Conservation (phyloP, 2,888 invertebrate species). For the Gastracanthus pulcherrimus region DNA sequence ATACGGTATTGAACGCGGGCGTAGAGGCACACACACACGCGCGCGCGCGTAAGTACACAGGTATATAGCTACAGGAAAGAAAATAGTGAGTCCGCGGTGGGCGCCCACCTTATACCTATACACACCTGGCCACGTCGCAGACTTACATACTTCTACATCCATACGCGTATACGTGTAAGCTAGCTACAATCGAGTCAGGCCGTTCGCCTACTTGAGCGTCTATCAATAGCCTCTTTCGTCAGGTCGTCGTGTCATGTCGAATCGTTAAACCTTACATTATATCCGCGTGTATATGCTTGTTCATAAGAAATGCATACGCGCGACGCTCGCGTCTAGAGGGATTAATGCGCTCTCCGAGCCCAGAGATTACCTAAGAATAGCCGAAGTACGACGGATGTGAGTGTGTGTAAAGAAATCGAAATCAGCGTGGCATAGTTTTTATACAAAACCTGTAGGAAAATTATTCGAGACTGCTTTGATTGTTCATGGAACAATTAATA, state of each 20-base stretch:
- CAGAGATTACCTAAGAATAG: slow-evolving; percentile 1
- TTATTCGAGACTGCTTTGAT: neutral
- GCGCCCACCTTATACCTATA: slow-evolving; percentile 30
- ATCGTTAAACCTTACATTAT: slow-evolving; percentile 67
- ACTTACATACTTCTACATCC: neutral
- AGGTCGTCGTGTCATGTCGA: slow-evolving; percentile 66
- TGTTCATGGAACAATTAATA: no score
- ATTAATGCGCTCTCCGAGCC: slow-evolving; percentile 15
- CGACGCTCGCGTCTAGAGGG: slow-evolving; percentile 1
- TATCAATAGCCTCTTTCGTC: slow-evolving; percentile 72
- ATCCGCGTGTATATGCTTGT: slow-evolving; percentile 55
- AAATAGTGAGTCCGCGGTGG: slow-evolving; percentile 23
- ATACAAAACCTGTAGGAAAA: neutral
- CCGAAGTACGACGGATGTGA: neutral
- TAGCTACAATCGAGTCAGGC: slow-evolving; percentile 44
- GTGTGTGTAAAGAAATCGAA: neutral
- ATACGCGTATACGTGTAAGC: neutral
- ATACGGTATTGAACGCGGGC: slow-evolving; percentile 37
- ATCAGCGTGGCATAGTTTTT: neutral
- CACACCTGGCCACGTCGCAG: slow-evolving; percentile 2
- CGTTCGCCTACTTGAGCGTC: slow-evolving; percentile 67
- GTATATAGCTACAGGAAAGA: neutral
- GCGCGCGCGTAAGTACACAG: neutral
- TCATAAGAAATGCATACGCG: slow-evolving; percentile 54
- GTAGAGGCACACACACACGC: slow-evolving; percentile 4